A percentile compares a stretch with the other conserved stretches of the same genome.
Evolutionary conservation across 1,140 invertebrate species (phyloP).

Genomic region (Asobara japonica): DNA sequence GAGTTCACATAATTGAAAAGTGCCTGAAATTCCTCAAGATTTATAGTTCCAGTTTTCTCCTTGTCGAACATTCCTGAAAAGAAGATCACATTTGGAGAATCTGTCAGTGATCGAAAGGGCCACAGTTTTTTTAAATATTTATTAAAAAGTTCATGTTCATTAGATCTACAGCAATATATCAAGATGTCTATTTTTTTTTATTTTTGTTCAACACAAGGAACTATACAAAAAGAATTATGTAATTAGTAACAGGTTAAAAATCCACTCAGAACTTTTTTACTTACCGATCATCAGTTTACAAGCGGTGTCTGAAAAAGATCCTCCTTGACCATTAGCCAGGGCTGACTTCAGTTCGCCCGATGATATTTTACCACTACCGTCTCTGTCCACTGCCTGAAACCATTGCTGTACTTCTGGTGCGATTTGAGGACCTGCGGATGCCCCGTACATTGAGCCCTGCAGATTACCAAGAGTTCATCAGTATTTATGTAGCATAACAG

Average conservation of each 20-base stretch:
- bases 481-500: not conserved
- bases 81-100: too few species aligned
- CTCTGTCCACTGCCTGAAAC: slow-evolving; percentile 85
- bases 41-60: slow-evolving; percentile 87
- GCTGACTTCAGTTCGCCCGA: slow-evolving; percentile 82
- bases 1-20: slow-evolving; percentile 90
- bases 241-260: not conserved
- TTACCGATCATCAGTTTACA: slow-evolving; percentile 91
- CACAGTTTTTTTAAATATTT: not conserved
- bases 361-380: slow-evolving; percentile 84
- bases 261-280: too few species aligned
- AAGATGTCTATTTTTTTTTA: too few species aligned
- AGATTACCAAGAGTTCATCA: slow-evolving; percentile 17
- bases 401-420: slow-evolving; percentile 79
- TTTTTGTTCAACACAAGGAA: too few species aligned
- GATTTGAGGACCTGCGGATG: slow-evolving; percentile 45
- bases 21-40: slow-evolving; percentile 85
- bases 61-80: slow-evolving; percentile 85
- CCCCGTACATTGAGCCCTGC: slow-evolving; percentile 46
- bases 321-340: slow-evolving; percentile 86
- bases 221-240: slow-evolving; percentile 50
- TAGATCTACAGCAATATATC: too few species aligned
- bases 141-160: slow-evolving; percentile 21
- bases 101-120: not conserved
- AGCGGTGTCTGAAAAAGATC: slow-evolving; percentile 84